Conservation (phyloP, 2,113 vertebrate species). For the Anarhynchus alexandrinus region DNA sequence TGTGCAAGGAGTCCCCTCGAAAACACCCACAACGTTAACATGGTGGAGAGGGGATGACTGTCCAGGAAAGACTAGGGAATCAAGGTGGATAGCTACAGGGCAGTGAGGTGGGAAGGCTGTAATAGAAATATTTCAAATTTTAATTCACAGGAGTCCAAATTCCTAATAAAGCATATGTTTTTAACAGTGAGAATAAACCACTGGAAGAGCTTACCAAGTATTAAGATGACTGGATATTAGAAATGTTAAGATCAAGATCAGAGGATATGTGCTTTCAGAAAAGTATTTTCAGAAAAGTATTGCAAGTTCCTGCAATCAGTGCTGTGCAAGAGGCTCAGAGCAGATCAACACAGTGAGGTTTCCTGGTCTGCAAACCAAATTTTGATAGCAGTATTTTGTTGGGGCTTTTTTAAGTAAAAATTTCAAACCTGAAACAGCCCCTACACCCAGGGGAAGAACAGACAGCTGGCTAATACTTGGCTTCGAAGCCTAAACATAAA, state of each 20-base stretch:
- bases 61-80: not conserved
- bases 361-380: not conserved
- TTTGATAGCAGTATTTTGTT: not conserved
- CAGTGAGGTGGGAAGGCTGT: not conserved
- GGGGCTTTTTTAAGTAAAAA: not conserved
- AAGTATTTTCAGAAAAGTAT: not conserved
- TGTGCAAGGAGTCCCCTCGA: not conserved
- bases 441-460: not conserved
- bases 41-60: not conserved
- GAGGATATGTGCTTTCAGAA: not conserved
- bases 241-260: not conserved
- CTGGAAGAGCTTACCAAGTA: not conserved
- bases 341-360: not conserved
- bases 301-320: not conserved
- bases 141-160: not conserved
- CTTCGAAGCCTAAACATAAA: not conserved
- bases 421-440: not conserved
- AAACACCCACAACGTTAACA: not conserved
- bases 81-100: not conserved
- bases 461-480: not conserved
- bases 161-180: not conserved
- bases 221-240: not conserved
- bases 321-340: not conserved
- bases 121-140: not conserved
- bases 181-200: not conserved